phyloP scores from a whole-genome alignment of 2,888 invertebrate genomes.

The Boloria selene region DNA sequence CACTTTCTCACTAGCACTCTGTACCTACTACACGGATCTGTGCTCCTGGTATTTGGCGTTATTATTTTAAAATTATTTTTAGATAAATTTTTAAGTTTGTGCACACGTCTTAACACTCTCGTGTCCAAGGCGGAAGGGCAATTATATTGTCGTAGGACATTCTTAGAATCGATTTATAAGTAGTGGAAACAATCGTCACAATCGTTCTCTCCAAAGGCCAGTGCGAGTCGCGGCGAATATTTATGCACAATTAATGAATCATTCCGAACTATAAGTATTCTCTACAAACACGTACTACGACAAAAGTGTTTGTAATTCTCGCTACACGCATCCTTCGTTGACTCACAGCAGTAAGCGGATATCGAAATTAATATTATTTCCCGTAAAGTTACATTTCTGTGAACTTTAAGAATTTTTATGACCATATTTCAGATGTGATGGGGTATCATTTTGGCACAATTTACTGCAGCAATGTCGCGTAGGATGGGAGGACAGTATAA shows the following conservation, averaged over 20 bases:
- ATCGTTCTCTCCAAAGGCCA: constrained; percentile 33
- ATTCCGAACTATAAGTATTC: constrained; percentile 42
- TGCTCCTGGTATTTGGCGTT: too few relatives aligned
- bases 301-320: constrained; percentile 59
- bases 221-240: constrained; percentile 28
- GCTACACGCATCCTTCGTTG: constrained; percentile 54
- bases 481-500: too few relatives aligned
- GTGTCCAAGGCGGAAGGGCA: too few relatives aligned
- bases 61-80: too few relatives aligned
- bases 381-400: constrained; percentile 5
- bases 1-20: too few relatives aligned
- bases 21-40: too few relatives aligned
- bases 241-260: constrained; percentile 44
- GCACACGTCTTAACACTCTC: too few relatives aligned
- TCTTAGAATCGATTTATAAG: constrained; percentile 10
- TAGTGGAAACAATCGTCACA: constrained; percentile 31
- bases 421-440: too few relatives aligned
- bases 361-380: constrained; percentile 27
- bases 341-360: constrained; percentile 42
- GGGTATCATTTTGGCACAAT: too few relatives aligned
- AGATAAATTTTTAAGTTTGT: too few relatives aligned
- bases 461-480: too few relatives aligned
- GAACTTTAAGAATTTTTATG: too few relatives aligned
- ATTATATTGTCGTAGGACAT: background rate
- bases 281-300: constrained; percentile 43